Evolutionary conservation across 2,888 invertebrate genomes (phyloP).

Genomic region (Lasioglossum figueresi): DNA sequence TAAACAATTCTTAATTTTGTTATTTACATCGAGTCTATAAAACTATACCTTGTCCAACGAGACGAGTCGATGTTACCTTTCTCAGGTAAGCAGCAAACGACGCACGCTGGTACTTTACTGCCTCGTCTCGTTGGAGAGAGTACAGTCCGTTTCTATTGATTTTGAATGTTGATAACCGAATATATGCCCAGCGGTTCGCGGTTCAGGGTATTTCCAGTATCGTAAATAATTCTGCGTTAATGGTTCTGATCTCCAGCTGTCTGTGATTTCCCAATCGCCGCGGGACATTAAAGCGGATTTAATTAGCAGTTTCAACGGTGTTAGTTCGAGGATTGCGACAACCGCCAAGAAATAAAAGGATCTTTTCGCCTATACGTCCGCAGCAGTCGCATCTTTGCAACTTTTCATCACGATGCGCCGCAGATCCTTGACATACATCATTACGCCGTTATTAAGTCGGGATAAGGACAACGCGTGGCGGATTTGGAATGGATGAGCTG

Average conservation of each 20-base stretch:
- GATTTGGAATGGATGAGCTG: conserved; percentile 34
- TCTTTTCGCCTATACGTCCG: neutral
- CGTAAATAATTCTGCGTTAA: neutral
- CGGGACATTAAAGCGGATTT: neutral
- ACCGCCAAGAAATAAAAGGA: neutral
- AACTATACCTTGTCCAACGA: no score
- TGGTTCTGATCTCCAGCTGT: neutral
- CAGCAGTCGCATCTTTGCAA: conserved; percentile 11
- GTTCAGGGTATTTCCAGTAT: neutral
- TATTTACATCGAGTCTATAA: no score
- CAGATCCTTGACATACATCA: conserved; percentile 68
- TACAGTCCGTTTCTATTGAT: neutral
- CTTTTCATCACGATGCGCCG: conserved; percentile 28
- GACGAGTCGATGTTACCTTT: no score
- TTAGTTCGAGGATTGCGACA: neutral
- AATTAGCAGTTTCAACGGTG: neutral
- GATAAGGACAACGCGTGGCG: conserved; percentile 41
- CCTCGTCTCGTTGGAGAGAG: no score
- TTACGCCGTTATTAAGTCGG: conserved; percentile 64
- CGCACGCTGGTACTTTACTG: no score
- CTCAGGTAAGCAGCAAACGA: no score
- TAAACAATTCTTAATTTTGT: neutral
- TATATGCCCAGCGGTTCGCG: neutral
- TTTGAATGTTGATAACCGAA: neutral
- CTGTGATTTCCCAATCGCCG: neutral